Conservation (phyloP, 1,140 invertebrate genomes). For the Trichonephila inaurata region DNA sequence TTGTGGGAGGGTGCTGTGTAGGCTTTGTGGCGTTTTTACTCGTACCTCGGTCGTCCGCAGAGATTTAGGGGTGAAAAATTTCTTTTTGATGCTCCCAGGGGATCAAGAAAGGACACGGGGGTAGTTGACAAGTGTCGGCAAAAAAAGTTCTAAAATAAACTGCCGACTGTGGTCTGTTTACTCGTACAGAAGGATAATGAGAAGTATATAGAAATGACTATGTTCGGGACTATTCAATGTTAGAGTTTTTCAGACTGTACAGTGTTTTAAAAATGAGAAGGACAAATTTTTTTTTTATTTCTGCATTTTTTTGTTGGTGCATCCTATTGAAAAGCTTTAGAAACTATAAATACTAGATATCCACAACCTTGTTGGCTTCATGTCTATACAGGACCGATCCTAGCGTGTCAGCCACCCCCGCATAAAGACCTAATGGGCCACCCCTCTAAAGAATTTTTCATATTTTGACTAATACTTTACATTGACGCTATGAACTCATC, state of each 20-base stretch:
- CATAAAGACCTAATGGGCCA: no score
- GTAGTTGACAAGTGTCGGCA: not conserved
- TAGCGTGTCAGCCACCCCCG: no score
- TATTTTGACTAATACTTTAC: no score
- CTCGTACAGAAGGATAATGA: not conserved
- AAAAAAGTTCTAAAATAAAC: slow-evolving; percentile 14
- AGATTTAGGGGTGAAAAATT: slow-evolving; percentile 34
- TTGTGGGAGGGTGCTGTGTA: not conserved
- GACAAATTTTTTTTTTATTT: no score
- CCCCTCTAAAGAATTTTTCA: no score
- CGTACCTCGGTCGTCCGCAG: not conserved
- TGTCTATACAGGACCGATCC: no score
- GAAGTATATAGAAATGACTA: not conserved
- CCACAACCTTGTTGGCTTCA: no score
- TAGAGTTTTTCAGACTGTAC: not conserved
- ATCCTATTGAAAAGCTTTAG: no score
- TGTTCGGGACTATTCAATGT: not conserved
- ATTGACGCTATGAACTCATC: no score
- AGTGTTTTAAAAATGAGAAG: not conserved
- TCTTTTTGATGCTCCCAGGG: not conserved
- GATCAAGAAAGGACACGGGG: not conserved
- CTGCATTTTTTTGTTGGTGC: no score
- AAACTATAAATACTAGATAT: no score
- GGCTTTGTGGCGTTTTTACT: not conserved
- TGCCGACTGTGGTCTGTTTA: not conserved